Base-by-base conservation (phyloP, 2,797 vertebrate species). In the Melanotaenia maccullochi region DNA sequence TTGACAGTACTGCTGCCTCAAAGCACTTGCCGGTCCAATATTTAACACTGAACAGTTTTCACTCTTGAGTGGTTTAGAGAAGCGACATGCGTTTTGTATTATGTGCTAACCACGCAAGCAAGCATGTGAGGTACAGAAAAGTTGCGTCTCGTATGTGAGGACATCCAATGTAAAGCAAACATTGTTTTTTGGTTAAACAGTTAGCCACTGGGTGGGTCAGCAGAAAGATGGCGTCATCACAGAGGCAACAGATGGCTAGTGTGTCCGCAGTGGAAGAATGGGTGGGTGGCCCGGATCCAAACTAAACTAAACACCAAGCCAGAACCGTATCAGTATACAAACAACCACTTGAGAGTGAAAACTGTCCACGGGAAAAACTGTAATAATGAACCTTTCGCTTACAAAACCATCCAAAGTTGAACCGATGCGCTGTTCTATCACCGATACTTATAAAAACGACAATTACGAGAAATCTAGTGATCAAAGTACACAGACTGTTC, bases 221-320 rank as follows among this genome's bases (percentile, higher is more conserved):
- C 87, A 91, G 85, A 89, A 93, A 94, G 89, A 94, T 95, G 93
- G 92, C 94, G 93, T 94, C 94, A 92, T 87, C 86, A 90, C 88
- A 87, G 40, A 87, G 91, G 93, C 94, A 95, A 95, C 94, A 95
- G 93, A 95, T 94, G 93, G 90, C 90, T 78, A 88, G 87, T 91
- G 90, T 90, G 89, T 93, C 91, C 89, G 91, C 92, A 91, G 86
- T 90, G 90, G 71, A 84, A 86, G 87, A 85, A 89, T 71, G 86
- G 84, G 85, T 85, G 87, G 86, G 86, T 89, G 90, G 89, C 87
- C 84, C 74, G 52, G 59, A 33, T 76, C 78, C 82, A 84, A 83
- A 85, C 71, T 56, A 20, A 47, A 47, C 47, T n/a, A 64, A 70
- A 80, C 68, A 75, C 60, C 24, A 3, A 61, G 18, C 42, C 18